phyloP scores from a whole-genome alignment of 2,888 invertebrate species.

The Leuctra nigra region DNA sequence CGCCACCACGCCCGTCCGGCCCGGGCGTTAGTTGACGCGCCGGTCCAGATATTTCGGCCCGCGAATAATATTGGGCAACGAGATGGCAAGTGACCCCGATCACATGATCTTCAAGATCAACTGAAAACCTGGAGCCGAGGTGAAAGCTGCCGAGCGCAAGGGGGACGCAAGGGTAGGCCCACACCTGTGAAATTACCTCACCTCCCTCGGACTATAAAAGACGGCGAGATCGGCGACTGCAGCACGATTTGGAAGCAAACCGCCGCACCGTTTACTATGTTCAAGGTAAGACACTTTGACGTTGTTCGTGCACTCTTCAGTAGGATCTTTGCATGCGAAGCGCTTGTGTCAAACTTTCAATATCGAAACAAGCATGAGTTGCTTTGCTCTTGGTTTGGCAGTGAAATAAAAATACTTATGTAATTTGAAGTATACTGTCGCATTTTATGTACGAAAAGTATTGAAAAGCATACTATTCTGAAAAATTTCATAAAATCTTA shows the following conservation, averaged over 20 bases:
- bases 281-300: conserved; percentile 5
- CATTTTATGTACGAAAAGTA: too few relatives aligned
- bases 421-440: too few relatives aligned
- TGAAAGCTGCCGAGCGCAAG: conserved; percentile 7
- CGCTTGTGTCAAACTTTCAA: too few relatives aligned
- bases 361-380: too few relatives aligned
- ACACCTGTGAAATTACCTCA: conserved; percentile 8
- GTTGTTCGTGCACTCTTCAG: too few relatives aligned
- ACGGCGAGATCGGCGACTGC: not conserved
- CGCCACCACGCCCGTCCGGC: not conserved
- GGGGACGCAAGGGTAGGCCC: conserved; percentile 15
- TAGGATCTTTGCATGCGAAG: too few relatives aligned
- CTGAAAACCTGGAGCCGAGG: conserved; percentile 5
- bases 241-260: conserved; percentile 12
- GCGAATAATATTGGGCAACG: not conserved
- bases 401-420: too few relatives aligned
- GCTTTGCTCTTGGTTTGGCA: too few relatives aligned
- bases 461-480: too few relatives aligned
- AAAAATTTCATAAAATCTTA: too few relatives aligned
- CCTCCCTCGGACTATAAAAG: conserved; percentile 3
- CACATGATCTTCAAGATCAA: conserved; percentile 4
- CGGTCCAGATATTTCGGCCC: conserved; percentile 1
- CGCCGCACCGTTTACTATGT: not conserved
- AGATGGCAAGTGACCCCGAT: not conserved
- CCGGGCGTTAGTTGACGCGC: too few relatives aligned